Evolutionary conservation across 1,140 invertebrate genomes (phyloP).

Genomic region (Penaeus indicus): DNA sequence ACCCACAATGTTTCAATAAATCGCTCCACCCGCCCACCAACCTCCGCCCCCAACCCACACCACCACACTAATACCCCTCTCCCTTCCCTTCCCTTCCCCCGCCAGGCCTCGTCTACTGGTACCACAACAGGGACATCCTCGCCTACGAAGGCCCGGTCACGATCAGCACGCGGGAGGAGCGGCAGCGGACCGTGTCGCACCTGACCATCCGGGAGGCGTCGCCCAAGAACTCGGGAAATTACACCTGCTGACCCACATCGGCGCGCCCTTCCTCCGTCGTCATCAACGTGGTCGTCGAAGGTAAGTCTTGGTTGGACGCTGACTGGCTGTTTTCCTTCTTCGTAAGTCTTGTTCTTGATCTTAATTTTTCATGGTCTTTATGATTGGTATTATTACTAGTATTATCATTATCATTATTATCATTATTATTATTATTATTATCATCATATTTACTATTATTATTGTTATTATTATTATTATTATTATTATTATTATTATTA

Average conservation of each 20-base stretch:
- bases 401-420: too few species aligned
- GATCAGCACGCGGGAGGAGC: conserved; percentile 30
- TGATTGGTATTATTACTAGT: too few species aligned
- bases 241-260: conserved; percentile 56
- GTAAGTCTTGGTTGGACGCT: background rate
- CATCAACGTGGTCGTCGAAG: conserved; percentile 34
- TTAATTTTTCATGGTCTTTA: too few species aligned
- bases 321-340: background rate
- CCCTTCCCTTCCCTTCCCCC: background rate
- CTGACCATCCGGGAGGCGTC: conserved; percentile 38
- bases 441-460: too few species aligned
- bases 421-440: too few species aligned
- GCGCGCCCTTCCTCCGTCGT: conserved; percentile 33
- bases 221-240: conserved; percentile 40
- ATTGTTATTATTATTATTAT: too few species aligned
- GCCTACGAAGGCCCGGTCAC: conserved; percentile 39
- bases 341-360: too few species aligned
- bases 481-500: too few species aligned
- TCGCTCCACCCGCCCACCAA: too few species aligned
- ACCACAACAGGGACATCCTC: conserved; percentile 41
- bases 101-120: conserved; percentile 45
- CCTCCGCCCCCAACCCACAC: background rate
- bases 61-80: background rate
- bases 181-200: background rate
- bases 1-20: too few species aligned